Evolutionary conservation across 1,140 invertebrate genomes (phyloP), one percentile per base, ranked within the genome.

Genomic region (Cotesia glomerata): DNA sequence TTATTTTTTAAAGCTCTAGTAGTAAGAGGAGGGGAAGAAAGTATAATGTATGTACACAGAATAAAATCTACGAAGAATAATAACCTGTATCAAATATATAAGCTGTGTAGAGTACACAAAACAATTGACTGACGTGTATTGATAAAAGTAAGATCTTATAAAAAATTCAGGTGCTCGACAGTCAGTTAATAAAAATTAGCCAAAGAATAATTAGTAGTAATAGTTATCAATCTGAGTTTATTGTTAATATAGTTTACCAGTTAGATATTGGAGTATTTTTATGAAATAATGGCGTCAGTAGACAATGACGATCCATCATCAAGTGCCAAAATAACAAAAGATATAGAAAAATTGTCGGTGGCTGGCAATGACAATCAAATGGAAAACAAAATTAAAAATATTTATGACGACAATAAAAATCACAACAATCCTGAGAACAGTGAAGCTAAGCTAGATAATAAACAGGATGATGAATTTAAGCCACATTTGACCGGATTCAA

Each of bases 401-500:
- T 45, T 45, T 7, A 72, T 34, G 54, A 54, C 7, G 69, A 78
- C 65, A 72, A 70, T 49, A 65, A 78, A 5, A 49, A 2, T 5
- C 69, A 72, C 35, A 62, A 51, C 34, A 34, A 4, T 4, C 9
- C 35, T 51, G 62, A 59, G 36, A 34, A 11, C 9, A 45, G 11
- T 9, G 39, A 11, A 11, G 39, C 9, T 45, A 45, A 45, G 3
- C 8, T 45, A 45, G 39, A 45, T 45, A 45, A 8, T 11, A 11
- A 45, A 45, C 39, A 45, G 45, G 71, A 70, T 13, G 8, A 78
- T 75, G 7, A 74, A 4, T 76, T 80, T 52, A 81, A 84, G 54
- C 77, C 82, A 0, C 81, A 82, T 61, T 69, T 87, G 0, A 86
- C 82, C 16, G 86, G 84, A 16, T 87, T 87, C 35, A 84, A 87